Evolutionary conservation across 1,140 invertebrate species (phyloP), one percentile per base, ranked within the genome.

Genomic region (Drosophila rufa): DNA sequence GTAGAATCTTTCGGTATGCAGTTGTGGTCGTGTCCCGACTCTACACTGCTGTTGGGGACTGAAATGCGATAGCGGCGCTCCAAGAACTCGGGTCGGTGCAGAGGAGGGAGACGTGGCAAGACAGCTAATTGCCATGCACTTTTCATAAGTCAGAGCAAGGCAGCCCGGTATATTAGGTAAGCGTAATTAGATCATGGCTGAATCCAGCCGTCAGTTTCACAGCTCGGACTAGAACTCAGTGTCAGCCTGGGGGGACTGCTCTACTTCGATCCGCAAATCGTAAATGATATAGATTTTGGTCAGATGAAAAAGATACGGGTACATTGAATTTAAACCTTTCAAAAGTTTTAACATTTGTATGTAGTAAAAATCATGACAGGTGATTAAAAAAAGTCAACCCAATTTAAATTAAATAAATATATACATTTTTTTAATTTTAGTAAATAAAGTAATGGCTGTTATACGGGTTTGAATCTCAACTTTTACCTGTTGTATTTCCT

Each of bases 151-250:
- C 53, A 40, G 1, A 36, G 51, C 51, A 1, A 38, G 51, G 33
- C 19, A 38, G 33, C 19, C 51, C 17, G 33, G 53, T 56, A 56
- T 11, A 56, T 56, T 40, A 40, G 36, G 53, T 56, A 56, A 56
- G 53, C 53, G 53, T 40, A 56, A 56, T 56, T 56, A 56, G 53
- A 56, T 56, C 53, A 56, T 40, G 53, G 53, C 53, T 56, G 14
- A 40, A 22, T 40, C 14, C 33, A 56, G 33, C 53, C 22, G 19
- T 40, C 33, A 9, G 17, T 12, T 33, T n/a, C 5, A 36, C 17
- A 36, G 17, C 2, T 15, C 4, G 33, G 19, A 22, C 14, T 25
- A 56, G 53, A 40, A 40, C 53, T 4, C 14, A 38, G 19, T 40
- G 53, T 40, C 19, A 40, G 36, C 33, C 53, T 8, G 51, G 33